These are phyloP conservation scores for Xanthia icteritia DNA, from an alignment of 2,888 invertebrate genomes.

Conservation along the genomic window DNA sequence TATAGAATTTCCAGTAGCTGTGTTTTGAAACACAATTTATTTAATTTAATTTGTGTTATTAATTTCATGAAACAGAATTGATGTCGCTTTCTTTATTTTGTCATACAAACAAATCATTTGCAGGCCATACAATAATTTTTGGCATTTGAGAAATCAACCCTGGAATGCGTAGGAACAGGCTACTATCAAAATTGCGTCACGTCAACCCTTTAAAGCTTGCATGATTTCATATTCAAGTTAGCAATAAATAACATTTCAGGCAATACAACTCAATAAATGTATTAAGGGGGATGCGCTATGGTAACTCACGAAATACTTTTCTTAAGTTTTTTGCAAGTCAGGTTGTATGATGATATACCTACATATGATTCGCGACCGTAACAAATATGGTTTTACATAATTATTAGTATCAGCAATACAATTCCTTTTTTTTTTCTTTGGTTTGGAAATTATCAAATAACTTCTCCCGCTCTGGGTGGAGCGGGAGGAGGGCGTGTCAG, in stretches of 20 bases:
- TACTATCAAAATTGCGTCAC: conserved; percentile 16
- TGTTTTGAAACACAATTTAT: not conserved
- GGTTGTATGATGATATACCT: too few relatives aligned
- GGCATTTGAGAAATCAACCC: not conserved
- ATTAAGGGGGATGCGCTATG: not conserved
- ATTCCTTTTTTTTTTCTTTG: too few relatives aligned
- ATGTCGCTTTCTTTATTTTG: not conserved
- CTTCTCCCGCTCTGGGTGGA: too few relatives aligned
- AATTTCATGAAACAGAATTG: too few relatives aligned
- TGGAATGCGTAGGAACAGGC: not conserved
- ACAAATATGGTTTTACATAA: too few relatives aligned
- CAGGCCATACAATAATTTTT: conserved; percentile 1
- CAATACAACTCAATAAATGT: conserved; percentile 28
- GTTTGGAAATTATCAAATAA: too few relatives aligned
- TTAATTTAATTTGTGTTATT: not conserved
- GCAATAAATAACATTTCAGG: conserved; percentile 4
- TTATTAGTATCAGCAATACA: too few relatives aligned
- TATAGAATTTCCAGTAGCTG: conserved; percentile 23
- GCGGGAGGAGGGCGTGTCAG: too few relatives aligned
- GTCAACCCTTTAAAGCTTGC: not conserved
- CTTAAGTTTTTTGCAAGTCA: too few relatives aligned
- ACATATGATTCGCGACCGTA: too few relatives aligned
- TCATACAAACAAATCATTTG: not conserved
- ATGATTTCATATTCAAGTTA: conserved; percentile 1
- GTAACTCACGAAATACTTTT: too few relatives aligned